Evolutionary conservation across 1,140 invertebrate species (phyloP), one percentile per base, ranked within the genome.

Genomic region (Hycleus phaleratus): DNA sequence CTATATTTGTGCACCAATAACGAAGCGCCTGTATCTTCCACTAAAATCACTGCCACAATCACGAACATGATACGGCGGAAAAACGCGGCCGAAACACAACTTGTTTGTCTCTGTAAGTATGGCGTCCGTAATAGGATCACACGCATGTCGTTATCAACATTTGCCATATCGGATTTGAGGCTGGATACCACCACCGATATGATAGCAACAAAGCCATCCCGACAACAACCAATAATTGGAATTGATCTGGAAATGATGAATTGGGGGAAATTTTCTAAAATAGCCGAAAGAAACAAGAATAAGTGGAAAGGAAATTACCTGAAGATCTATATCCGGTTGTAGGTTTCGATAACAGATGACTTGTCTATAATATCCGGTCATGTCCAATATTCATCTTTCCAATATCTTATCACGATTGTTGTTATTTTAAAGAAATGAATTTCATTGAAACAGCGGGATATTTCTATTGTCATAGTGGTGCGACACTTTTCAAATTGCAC

Each of bases 1-100:
- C 85, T 85, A 69, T 88, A 87, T 72, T 89, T 89, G 72, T 84
- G 83, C 62, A 78, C 75, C 67, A 71, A 75, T 65, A 77, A 75
- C 53, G 74, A 69, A 66, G 52, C 65, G 59, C 68, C 71, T 58
- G 73, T 69, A 71, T 76, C 73, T 68, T 79, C 70, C 65, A 77
- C 72, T 67, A 77, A 68, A 70, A 78, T 71, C 65, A 81, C 69
- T 68, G 73, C 50, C 40, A 71, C 51, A 42, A 66, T 56, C 55
- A 64, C 67, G 62, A 63, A 67, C 63, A 68, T 67, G 11, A 65
- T 60, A 42, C 32, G 32, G 59, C 59, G 60, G 43, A 62, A 57
- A 46, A 59, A 58, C 55, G 59, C 58, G 46, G 60, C 59, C 59
- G 56, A 58, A 63, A 65, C 55, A 61, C 49, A 64, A 56, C 47